phyloP scores from a whole-genome alignment of 2,113 vertebrate genomes.

The Pseudorhombus dupliciocellatus region DNA sequence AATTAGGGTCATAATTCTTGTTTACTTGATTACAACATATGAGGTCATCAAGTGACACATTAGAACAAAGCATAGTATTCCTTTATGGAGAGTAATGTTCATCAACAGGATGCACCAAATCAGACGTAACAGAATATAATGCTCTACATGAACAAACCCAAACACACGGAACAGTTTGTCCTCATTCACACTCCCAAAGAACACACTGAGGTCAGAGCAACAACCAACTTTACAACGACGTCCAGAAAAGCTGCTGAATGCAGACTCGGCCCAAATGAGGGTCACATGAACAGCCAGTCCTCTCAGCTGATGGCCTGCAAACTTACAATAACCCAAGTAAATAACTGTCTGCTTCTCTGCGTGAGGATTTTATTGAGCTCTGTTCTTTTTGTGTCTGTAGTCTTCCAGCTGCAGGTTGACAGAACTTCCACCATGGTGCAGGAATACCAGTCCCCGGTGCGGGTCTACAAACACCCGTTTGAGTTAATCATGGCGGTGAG shows the following conservation, averaged over 20 bases:
- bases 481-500: constrained; percentile 97
- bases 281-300: neutral
- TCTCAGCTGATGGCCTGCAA: neutral
- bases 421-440: constrained; percentile 88
- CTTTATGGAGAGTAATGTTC: neutral
- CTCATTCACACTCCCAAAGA: neutral
- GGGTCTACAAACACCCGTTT: constrained; percentile 96
- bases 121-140: too few species aligned
- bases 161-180: too few species aligned
- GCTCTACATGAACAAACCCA: too few species aligned
- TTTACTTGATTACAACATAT: neutral
- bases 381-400: neutral
- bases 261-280: too few species aligned
- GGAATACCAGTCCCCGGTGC: constrained; percentile 94
- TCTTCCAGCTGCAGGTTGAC: constrained; percentile 9
- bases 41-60: too few species aligned
- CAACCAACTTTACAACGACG: neutral
- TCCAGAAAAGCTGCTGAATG: neutral
- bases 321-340: neutral
- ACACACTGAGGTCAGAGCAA: neutral
- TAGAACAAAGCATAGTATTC: neutral
- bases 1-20: too few species aligned
- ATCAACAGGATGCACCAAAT: neutral
- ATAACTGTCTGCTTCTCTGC: neutral
- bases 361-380: neutral